These are phyloP conservation scores for Tragelaphus strepsiceros DNA, from an alignment of 2,113 vertebrate species.

Conservation along the genomic window DNA sequence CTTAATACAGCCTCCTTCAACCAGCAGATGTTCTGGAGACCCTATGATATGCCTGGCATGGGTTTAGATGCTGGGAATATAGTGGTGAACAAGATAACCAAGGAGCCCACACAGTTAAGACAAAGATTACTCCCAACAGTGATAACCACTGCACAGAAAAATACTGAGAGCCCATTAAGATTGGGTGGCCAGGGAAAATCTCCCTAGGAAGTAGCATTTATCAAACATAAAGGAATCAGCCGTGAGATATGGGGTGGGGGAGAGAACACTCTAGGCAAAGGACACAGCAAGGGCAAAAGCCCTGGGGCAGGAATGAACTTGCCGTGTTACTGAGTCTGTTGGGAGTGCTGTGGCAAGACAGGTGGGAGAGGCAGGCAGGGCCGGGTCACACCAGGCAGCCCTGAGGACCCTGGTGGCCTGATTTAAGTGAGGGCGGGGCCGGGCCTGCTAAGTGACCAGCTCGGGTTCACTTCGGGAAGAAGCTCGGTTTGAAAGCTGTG, in stretches of 20 bases:
- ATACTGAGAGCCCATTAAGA: not conserved
- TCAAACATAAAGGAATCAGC: not conserved
- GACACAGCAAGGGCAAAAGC: not conserved
- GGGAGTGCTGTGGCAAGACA: rapidly evolving
- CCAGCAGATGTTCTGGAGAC: not conserved
- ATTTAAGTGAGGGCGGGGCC: not conserved
- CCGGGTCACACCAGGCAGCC: rapidly evolving
- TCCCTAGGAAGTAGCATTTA: not conserved
- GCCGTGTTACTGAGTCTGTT: not conserved
- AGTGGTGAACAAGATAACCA: not conserved
- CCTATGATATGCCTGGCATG: not conserved
- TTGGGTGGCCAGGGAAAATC: not conserved
- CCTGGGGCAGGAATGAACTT: not conserved
- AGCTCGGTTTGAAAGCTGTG: rapidly evolving
- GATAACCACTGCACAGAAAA: not conserved
- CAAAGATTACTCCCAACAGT: not conserved
- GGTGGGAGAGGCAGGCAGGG: not conserved
- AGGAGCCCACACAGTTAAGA: too few species aligned
- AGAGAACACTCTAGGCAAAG: not conserved
- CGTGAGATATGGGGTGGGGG: rapidly evolving
- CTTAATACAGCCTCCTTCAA: not conserved
- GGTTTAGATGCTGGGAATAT: not conserved
- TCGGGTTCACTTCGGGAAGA: not conserved
- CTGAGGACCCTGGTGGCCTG: not conserved
- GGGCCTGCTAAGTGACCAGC: not conserved